Conservation (phyloP, 2,113 vertebrate species). For the Ginglymostoma cirratum region DNA sequence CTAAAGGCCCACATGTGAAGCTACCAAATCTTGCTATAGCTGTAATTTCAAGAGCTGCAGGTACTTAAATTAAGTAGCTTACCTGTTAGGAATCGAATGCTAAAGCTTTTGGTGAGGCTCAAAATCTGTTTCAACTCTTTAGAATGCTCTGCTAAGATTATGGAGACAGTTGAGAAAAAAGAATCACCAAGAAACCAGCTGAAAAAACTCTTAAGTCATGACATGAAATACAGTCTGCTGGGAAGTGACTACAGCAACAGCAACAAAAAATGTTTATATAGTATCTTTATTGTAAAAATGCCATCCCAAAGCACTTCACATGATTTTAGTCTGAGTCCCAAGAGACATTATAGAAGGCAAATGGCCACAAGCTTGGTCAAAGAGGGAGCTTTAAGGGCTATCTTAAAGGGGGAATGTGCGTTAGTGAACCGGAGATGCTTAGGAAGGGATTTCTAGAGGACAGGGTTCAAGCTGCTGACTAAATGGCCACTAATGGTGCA, state of each 20-base stretch:
- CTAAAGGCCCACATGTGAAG: neutral
- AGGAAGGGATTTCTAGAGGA: too few species aligned
- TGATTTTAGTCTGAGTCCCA: too few species aligned
- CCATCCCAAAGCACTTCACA: neutral
- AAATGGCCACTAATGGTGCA: too few species aligned
- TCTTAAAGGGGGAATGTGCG: too few species aligned
- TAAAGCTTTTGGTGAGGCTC: neutral
- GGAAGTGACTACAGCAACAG: neutral
- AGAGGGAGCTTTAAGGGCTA: too few species aligned
- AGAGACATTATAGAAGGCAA: too few species aligned
- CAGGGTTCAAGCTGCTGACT: too few species aligned
- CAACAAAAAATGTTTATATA: neutral
- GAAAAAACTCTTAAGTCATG: neutral
- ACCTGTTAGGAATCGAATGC: neutral
- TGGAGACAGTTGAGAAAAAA: too few species aligned
- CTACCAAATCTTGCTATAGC: neutral
- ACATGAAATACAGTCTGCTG: neutral
- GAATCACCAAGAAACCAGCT: neutral
- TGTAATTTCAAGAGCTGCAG: neutral
- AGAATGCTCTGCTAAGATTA: neutral
- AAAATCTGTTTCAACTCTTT: neutral
- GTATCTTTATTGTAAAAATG: neutral
- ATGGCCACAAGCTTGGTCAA: too few species aligned
- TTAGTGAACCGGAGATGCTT: too few species aligned
- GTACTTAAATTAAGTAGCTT: neutral